Evolutionary conservation across 2,113 vertebrate genomes (phyloP), one percentile per base, ranked within the genome.

Genomic region (Hucho hucho): DNA sequence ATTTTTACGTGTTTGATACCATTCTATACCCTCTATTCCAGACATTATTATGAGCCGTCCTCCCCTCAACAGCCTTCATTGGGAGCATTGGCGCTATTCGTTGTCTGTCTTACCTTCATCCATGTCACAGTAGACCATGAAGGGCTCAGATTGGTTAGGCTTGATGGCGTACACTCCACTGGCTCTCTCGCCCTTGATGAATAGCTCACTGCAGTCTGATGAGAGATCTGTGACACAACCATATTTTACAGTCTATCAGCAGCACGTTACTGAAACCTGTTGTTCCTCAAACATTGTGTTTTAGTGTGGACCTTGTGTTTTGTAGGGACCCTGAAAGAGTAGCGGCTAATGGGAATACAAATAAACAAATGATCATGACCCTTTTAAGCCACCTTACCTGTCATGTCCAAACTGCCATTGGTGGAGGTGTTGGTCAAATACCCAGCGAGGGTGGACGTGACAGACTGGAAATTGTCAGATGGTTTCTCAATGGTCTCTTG

Each of bases 121-220:
- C 73, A 91, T 89, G 72, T 97, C 94, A 87, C 97, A 97, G 86
- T 94, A 95, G 82, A 94, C 97, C 1, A 89, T 75, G 32, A 98
- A 96, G 46, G 92, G 82, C 74, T 92, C 84, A 0, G 94, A 93
- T 79, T 88, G 86, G 0, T 85, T 90, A 16, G 96, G 95, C 79
- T 86, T 93, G 22, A 98, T 93, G 12, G 92, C 79, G 63, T 96
- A 96, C 63, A 95, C 84, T 0, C 94, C 94, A 28, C 92, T 96
- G 77, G 43, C 64, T 18, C 73, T 85, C 43, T 81, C 81, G 4
- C 96, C 94, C 0, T 77, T 83, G 69, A 83, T 86, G 22, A 93
- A 95, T 26, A 96, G 87, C 43, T 93, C 87, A 5, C 90, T 93
- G 77, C 96, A 98, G 81, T 98, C 94, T 73, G 83, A 81, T 63